Evolutionary conservation across 2,888 invertebrate genomes (phyloP).

Genomic region (Aporophyla nigra): DNA sequence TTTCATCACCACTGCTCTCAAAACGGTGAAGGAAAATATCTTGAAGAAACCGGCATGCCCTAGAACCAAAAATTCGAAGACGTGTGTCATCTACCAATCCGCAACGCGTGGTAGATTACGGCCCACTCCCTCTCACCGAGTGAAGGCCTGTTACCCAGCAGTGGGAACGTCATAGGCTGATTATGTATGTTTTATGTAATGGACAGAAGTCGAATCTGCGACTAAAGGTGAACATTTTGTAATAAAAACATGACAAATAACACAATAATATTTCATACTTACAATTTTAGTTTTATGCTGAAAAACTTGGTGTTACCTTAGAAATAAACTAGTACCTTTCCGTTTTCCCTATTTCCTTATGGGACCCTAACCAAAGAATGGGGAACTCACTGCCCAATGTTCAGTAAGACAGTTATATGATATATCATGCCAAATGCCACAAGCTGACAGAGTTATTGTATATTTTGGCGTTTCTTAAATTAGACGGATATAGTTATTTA

Average conservation of each 20-base stretch:
- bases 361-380: slow-evolving; percentile 3
- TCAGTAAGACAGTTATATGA: slow-evolving; percentile 18
- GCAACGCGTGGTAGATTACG: no score
- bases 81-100: no score
- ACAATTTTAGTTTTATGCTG: neutral
- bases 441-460: slow-evolving; percentile 50
- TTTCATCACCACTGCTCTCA: no score
- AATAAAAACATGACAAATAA: neutral
- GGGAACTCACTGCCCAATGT: slow-evolving; percentile 21
- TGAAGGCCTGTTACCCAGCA: no score
- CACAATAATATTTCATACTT: neutral
- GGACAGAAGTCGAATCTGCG: neutral
- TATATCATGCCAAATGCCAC: slow-evolving; percentile 42
- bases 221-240: neutral
- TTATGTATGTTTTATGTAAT: no score
- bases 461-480: slow-evolving; percentile 46
- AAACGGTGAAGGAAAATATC: no score
- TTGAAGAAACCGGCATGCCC: no score
- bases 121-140: no score
- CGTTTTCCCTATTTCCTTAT: neutral
- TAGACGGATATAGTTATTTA: slow-evolving; percentile 21
- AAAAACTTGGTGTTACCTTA: neutral
- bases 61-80: no score
- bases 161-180: no score
- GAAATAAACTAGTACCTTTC: neutral